Evolutionary conservation across 2,113 vertebrate species (phyloP).

Genomic region (Gadus chalcogrammus): DNA sequence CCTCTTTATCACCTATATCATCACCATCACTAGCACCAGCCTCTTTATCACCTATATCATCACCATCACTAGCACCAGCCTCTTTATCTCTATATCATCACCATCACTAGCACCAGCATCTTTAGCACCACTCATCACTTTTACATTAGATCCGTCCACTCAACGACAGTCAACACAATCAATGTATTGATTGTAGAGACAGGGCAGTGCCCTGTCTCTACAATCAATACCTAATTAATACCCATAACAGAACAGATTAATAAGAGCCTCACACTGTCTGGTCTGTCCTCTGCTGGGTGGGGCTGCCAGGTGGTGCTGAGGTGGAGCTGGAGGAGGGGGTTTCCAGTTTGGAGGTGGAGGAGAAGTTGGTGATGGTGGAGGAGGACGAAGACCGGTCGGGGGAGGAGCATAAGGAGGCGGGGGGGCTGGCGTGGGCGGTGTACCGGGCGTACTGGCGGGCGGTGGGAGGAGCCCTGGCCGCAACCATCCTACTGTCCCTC

Average conservation of each 20-base stretch:
- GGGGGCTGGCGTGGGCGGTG: conserved; percentile 82
- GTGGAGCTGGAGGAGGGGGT: conserved; percentile 18
- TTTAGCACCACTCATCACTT: too few relatives aligned
- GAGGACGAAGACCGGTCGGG: conserved; percentile 42
- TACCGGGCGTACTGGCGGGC: conserved; percentile 88
- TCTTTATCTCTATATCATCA: too few relatives aligned
- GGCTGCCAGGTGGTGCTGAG: not conserved
- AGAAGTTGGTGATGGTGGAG: conserved; percentile 44
- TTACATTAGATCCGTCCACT: too few relatives aligned
- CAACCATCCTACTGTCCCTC: conserved; percentile 78
- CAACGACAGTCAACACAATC: too few relatives aligned
- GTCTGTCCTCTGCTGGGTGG: not conserved
- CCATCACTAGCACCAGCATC: too few relatives aligned
- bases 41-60: too few relatives aligned
- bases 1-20: too few relatives aligned
- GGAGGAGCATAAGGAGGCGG: conserved; percentile 87
- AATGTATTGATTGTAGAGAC: too few relatives aligned
- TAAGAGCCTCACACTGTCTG: not conserved
- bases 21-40: too few relatives aligned
- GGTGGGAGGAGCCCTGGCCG: conserved; percentile 74
- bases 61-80: too few relatives aligned
- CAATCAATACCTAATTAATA: too few relatives aligned
- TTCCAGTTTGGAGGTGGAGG: conserved; percentile 29
- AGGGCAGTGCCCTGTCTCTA: too few relatives aligned
- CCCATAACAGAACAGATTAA: not conserved